Conservation (phyloP, 2,113 vertebrate genomes). For the Cacatua alba region DNA sequence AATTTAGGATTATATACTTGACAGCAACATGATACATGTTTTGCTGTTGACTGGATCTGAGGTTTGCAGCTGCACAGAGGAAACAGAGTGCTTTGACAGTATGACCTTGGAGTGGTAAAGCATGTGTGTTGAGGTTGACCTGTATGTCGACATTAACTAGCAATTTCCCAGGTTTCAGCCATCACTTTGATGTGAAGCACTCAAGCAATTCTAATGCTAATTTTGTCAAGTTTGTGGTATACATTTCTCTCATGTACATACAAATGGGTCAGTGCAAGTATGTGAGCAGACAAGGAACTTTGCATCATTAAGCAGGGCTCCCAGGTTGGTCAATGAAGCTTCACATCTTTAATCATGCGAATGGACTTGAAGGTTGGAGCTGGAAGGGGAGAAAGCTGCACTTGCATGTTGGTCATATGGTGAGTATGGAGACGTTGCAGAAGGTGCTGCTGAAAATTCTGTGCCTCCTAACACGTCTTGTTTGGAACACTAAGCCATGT, state of each 20-base stretch:
- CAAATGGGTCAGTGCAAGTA: conserved; percentile 25
- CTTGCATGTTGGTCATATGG: background rate
- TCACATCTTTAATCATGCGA: conserved; percentile 1
- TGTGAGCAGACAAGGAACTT: conserved; percentile 30
- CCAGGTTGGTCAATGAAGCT: background rate
- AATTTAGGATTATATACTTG: background rate
- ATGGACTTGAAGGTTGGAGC: background rate
- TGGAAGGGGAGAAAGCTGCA: background rate
- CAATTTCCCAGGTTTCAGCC: conserved; percentile 34
- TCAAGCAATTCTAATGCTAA: conserved; percentile 49
- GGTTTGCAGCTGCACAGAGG: background rate
- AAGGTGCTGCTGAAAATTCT: background rate
- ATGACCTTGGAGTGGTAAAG: conserved; percentile 39
- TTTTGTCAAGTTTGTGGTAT: conserved; percentile 18
- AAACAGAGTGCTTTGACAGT: background rate
- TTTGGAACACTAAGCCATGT: background rate
- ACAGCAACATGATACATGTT: background rate
- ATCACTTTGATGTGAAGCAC: conserved; percentile 33
- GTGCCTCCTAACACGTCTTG: background rate
- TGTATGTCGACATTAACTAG: background rate
- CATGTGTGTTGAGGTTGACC: background rate
- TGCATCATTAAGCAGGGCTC: conserved; percentile 47
- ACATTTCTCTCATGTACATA: conserved; percentile 17
- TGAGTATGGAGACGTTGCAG: background rate
- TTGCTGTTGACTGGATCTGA: background rate